Evolutionary conservation across 2,797 vertebrate genomes (phyloP).

Genomic region (Onychomys leucogaster): DNA sequence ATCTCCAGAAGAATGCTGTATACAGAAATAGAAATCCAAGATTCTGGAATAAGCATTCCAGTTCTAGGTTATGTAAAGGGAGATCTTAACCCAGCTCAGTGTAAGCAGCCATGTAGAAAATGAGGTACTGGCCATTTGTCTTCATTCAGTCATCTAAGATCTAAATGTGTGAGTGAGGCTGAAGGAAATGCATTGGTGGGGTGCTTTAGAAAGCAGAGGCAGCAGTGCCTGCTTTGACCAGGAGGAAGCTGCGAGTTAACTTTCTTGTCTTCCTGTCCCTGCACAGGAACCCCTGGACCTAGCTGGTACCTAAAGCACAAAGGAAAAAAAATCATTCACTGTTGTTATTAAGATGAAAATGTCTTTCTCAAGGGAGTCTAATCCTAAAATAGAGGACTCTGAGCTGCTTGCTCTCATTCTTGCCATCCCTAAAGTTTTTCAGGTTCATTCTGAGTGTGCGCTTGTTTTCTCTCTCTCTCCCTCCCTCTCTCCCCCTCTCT

Average conservation of each 20-base stretch:
- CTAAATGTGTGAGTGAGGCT: background rate
- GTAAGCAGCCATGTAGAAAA: background rate
- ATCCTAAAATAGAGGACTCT: background rate
- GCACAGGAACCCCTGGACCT: background rate
- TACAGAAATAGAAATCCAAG: constrained; percentile 41
- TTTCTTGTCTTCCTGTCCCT: background rate
- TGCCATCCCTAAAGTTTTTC: background rate
- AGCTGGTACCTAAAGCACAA: background rate
- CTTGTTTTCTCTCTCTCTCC: background rate
- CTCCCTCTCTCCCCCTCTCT: background rate
- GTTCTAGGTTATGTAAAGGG: constrained; percentile 25
- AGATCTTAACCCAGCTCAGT: constrained; percentile 11
- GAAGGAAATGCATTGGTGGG: background rate
- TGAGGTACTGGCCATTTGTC: background rate
- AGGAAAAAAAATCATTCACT: background rate
- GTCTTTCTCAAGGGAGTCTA: constrained; percentile 35
- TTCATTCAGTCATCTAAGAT: background rate
- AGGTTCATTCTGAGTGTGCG: background rate
- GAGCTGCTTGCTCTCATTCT: background rate
- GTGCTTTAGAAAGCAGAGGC: background rate
- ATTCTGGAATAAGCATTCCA: background rate
- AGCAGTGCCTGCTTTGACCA: background rate
- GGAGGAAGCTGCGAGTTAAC: background rate
- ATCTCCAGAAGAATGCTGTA: constrained; percentile 23
- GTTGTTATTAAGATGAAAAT: background rate